Evolutionary conservation across 37 sponge, comb jelly and placozoan species (phyloP).

Genomic region (Cliona cf. orientalis): DNA sequence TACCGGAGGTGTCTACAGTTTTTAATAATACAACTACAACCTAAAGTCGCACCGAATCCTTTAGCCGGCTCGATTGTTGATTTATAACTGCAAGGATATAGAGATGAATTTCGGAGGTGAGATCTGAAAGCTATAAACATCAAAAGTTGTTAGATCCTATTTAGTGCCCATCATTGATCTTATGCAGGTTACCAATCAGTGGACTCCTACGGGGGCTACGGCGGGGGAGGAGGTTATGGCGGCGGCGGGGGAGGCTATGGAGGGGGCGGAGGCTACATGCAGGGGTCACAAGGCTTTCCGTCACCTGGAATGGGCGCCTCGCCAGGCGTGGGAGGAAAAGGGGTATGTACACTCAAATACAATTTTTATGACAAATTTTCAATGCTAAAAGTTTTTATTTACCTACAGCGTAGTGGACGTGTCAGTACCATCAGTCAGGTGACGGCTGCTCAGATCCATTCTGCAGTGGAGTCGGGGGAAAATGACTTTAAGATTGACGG

Average conservation of each 20-base stretch:
- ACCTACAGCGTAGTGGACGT: neutral
- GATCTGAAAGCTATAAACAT: neutral
- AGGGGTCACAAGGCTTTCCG: slow-evolving; percentile 49
- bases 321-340: neutral
- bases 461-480: slow-evolving; percentile 31
- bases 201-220: slow-evolving; percentile 26
- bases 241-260: slow-evolving; percentile 2
- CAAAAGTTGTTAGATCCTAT: neutral
- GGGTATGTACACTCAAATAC: neutral
- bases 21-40: no score
- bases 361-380: neutral
- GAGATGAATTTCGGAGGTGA: slow-evolving; percentile 40
- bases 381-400: neutral
- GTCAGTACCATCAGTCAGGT: slow-evolving; percentile 68
- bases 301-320: slow-evolving; percentile 39
- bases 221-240: slow-evolving; percentile 7
- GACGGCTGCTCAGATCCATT: slow-evolving; percentile 70
- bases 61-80: no score
- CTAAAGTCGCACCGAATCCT: no score
- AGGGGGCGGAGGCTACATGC: slow-evolving; percentile 31
- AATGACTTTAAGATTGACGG: slow-evolving; percentile 51
- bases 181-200: slow-evolving; percentile 47
- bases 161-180: slow-evolving; percentile 32
- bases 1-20: no score
- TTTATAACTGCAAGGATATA: no score